Base-by-base conservation (phyloP, 2,888 invertebrate species). In the Drosophila nr. perissopoda region DNA sequence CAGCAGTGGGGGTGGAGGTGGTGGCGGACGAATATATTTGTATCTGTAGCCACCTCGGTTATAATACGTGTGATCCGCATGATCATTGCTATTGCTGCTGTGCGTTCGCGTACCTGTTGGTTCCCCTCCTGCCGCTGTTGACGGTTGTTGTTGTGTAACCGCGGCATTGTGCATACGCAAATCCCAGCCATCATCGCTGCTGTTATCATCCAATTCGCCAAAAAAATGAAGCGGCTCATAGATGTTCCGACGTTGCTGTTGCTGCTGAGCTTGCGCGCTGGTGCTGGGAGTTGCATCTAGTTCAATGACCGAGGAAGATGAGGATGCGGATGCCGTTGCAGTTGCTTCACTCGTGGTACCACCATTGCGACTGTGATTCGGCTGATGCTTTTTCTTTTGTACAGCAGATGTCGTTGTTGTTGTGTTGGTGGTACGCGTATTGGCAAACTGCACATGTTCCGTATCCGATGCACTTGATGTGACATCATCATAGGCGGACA, bases 381-480 rank as follows among this genome's bases (percentile, higher is more conserved):
- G 63, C 13, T 74, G 75, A 63, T 89, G 87, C 31, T 88, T 90
- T 40, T 87, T 77, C 45, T 86, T 88, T 54, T 86, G 87, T 8
- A 76, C 68, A 5, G 86, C 88, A 29, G 91, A 91, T 11, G 91
- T 91, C 2, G 92, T 91, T 34, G 92, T 91, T 0, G 92, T 91
- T 34, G 91, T 92, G 56, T 92, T 91, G 11, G 91, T 91, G 34
- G 91, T 91, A 10, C 92, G 80, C 6, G 91, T 92, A 58, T 92
- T 77, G 0, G 92, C 91, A 53, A 92, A 91, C 63, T 90, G 91
- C 10, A 80, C 91, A 70, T 91, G 92, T 72, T 91, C 91, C 13
- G 92, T 87, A 54, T 91, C 92, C 13, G 92, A 92, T 18, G 91
- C 90, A 61, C 92, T 89, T 16, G 92, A 89, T 1, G 87, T 89